Base-by-base conservation (phyloP, 2,797 vertebrate species). In the Lerista edwardsae region DNA sequence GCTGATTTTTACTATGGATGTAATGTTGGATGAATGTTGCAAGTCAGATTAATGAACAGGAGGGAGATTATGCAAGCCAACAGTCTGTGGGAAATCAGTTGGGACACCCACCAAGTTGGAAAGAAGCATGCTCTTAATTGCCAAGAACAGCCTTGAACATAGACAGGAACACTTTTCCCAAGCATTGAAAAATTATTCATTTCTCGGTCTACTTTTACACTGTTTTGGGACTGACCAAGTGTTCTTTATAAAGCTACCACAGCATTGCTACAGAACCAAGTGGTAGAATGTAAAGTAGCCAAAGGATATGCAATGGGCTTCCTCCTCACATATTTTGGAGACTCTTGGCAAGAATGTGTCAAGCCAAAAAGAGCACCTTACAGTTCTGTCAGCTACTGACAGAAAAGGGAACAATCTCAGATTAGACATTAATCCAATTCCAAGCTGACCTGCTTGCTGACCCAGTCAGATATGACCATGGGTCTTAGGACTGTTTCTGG, bases 211-310 rank as follows among this genome's bases (percentile, higher is more conserved):
- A 8, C 44, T 87, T 77, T 4, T 62, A 72, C 74, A 19, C 5
- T 19, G 3, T 19, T 23, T 71, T 76, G 9, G 12, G 55, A 15
- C 80, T 31, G 29, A 21, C 47, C 0, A 10, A 34, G 21, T 6
- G 34, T 0, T 0, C 3, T n/a, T 21, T 55, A n/a, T 23, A 55
- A 29, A 85, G 31, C 31, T 71, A 19, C 41, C 51, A 1, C 0
- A 0, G 75, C 87, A 75, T 19, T 59, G 7, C 31, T 5, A 6
- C 2, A 44, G 15, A 47, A 76, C 17, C 10, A 36, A 11, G 6
- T 2, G 84, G 36, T 0, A 29, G 36, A 80, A 23, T 1, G 0
- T 1, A 25, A 25, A 6, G 0, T 1, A 36, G 23, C 64, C 47
- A 31, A 19, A 34, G 17, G 41, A 55, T 17, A 25, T 2, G 65